Evolutionary conservation across 1,140 invertebrate species (phyloP), one percentile per base, ranked within the genome.

Genomic region (Cotesia typhae): DNA sequence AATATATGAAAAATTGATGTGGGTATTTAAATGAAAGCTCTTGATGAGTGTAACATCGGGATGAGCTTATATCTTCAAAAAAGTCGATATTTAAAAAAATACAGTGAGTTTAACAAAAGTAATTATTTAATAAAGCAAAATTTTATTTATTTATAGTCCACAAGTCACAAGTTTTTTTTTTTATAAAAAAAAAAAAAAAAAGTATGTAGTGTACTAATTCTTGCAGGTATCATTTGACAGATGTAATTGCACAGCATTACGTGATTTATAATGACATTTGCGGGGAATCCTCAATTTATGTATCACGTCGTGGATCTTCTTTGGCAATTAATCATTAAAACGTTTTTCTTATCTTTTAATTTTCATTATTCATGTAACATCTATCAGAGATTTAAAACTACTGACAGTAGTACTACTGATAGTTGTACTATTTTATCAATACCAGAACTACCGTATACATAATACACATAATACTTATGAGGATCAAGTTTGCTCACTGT

Each of bases 191-290:
- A 2, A 55, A 55, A 55, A 20, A 6, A 59, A 59, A 59, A 59
- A 59, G 9, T 4, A 28, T 28, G 28, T 28, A 28, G 28, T 28
- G n/a, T 59, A 10, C 20, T 7, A 20, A 35, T 5, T 47, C 10
- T 7, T 10, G 41, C 10, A 47, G 6, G 41, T 47, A 47, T 20
- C 14, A 28, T 59, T 28, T 28, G 20, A 59, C 57, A 59, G 14
- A 59, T 67, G 66, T 67, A 67, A 67, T 67, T 53, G 66, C 51
- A 55, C 20, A 12, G 28, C 9, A 55, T 67, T 59, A 9, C 20
- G 52, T 67, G 66, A 67, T 67, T 67, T 67, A 67, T 67, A 36
- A 35, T 67, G 41, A 28, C 51, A 36, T 28, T n/a, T 64, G 38
- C 36, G 36, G 7, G 12, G 28, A 67, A 36, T 67, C 28, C 20